Percentiles rank a stretch among this genome's conserved stretches.
Evolutionary conservation across 2,888 invertebrate genomes (phyloP).

Genomic region (Agrochola lota): DNA sequence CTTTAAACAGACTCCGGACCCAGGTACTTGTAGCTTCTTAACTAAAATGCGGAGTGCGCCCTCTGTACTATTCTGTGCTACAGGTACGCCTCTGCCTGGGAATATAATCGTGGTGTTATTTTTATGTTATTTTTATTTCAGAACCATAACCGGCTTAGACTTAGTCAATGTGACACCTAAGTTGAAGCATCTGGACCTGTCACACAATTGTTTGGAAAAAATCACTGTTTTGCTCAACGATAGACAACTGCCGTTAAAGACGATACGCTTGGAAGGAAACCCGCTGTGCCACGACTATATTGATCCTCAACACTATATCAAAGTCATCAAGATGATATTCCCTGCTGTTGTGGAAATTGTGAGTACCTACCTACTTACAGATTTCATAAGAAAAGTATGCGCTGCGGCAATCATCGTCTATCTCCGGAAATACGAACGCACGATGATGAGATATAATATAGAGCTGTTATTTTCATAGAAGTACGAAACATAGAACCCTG

Average conservation of each 20-base stretch:
- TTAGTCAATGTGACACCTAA: conserved; percentile 72
- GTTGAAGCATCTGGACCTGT: conserved; percentile 78
- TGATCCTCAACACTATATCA: conserved; percentile 91
- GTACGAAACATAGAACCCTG: no score
- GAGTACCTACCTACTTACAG: conserved; percentile 68
- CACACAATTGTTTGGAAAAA: conserved; percentile 77
- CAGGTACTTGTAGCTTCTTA: no score
- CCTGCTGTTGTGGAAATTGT: conserved; percentile 88
- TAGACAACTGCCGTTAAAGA: conserved; percentile 83
- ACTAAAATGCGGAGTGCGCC: no score
- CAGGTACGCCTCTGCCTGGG: background rate
- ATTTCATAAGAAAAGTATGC: no score
- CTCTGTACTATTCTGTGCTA: background rate
- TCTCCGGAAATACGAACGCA: background rate
- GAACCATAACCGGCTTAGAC: conserved; percentile 78
- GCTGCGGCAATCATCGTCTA: background rate
- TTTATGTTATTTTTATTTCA: conserved; percentile 63
- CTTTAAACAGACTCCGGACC: no score
- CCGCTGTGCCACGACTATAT: conserved; percentile 92
- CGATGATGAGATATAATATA: no score
- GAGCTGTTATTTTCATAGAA: no score
- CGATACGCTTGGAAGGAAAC: conserved; percentile 92
- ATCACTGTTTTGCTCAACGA: conserved; percentile 72
- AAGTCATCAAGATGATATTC: conserved; percentile 88
- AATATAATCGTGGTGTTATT: background rate